A percentile compares a stretch with the other conserved stretches of the same genome.
phyloP scores from a whole-genome alignment of 2,888 invertebrate species.

The Ceriagrion tenellum region DNA sequence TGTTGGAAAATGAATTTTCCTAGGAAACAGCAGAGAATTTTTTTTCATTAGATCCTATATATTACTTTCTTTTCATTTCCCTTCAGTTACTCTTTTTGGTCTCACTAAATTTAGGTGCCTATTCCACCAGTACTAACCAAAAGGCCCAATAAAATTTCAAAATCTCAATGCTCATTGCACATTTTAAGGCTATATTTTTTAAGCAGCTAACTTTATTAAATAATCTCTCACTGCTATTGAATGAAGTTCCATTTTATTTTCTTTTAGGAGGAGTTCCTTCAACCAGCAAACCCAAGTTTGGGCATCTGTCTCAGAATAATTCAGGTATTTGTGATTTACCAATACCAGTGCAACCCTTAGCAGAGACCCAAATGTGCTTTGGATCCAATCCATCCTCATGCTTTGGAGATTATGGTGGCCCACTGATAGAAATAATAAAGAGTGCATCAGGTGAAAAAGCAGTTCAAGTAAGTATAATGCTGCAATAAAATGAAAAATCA shows the following conservation, averaged over 20 bases:
- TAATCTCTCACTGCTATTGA: background rate
- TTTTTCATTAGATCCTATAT: no score
- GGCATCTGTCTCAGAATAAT: background rate
- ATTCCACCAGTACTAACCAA: no score
- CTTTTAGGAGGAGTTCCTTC: background rate
- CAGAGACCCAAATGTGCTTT: conserved; percentile 32
- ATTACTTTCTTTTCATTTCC: no score
- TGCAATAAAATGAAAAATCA: background rate
- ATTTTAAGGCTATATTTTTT: no score
- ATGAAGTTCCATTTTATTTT: background rate
- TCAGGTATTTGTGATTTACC: background rate
- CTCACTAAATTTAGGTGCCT: no score
- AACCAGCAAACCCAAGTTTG: conserved; percentile 40
- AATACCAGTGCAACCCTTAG: conserved; percentile 28
- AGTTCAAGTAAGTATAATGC: background rate
- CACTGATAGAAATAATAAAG: background rate
- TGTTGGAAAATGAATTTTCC: no score
- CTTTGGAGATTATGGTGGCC: conserved; percentile 45
- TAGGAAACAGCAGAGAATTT: no score
- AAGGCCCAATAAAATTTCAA: no score
- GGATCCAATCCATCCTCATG: background rate
- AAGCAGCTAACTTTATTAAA: no score
- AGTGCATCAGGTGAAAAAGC: background rate
- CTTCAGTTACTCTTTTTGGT: no score
- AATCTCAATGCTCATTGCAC: no score